Percentiles rank a stretch among this genome's conserved stretches.
Conservation (phyloP, 2,888 invertebrate genomes). For the Mallateleia sp. region DNA sequence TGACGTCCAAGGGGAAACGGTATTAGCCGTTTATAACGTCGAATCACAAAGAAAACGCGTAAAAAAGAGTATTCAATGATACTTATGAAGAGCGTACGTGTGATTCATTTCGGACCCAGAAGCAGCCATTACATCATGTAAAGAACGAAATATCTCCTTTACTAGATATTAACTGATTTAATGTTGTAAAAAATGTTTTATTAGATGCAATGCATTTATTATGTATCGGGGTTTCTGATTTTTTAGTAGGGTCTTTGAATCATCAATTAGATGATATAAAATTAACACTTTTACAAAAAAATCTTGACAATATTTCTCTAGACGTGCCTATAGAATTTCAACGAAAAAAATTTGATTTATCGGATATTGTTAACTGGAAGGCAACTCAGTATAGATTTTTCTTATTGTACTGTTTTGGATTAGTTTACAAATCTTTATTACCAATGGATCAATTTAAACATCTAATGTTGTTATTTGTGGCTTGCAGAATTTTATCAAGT, state of each 20-base stretch:
- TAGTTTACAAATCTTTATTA: conserved; percentile 19
- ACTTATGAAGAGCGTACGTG: neutral
- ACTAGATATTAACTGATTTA: conserved; percentile 12
- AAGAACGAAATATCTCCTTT: neutral
- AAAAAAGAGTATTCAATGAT: conserved; percentile 5
- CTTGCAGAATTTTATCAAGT: conserved; percentile 37
- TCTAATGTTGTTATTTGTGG: conserved; percentile 22
- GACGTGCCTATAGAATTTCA: conserved; percentile 77
- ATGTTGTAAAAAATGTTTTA: no score
- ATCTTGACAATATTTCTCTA: conserved; percentile 4
- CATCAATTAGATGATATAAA: neutral
- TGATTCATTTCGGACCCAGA: conserved; percentile 12
- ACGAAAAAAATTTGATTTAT: conserved; percentile 71
- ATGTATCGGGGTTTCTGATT: conserved; percentile 39
- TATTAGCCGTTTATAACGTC: neutral
- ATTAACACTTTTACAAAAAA: conserved; percentile 8
- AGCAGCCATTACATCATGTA: conserved; percentile 15
- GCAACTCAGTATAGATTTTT: conserved; percentile 78
- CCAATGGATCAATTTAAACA: conserved; percentile 22
- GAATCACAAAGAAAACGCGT: conserved; percentile 1
- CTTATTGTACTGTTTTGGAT: conserved; percentile 57
- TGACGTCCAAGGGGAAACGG: conserved; percentile 16
- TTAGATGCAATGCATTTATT: conserved; percentile 35
- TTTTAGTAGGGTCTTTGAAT: conserved; percentile 21
- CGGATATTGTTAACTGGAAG: conserved; percentile 69